A percentile compares a stretch with the other conserved stretches of the same genome.
Conservation (phyloP, 2,888 invertebrate species). For the Agonopterix alstromeriana region DNA sequence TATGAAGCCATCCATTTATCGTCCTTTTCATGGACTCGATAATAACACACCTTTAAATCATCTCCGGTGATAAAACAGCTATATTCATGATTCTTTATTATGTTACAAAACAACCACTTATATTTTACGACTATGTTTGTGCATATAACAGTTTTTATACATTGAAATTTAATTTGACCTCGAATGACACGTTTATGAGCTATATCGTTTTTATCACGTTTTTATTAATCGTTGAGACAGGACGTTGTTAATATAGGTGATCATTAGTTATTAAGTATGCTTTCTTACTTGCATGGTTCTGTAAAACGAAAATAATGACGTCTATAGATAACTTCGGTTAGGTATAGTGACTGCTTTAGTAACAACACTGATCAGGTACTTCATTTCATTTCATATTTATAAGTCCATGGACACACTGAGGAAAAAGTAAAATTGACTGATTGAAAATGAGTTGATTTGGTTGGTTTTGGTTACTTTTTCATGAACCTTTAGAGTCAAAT, state of each 20-base stretch:
- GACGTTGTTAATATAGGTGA: constrained; percentile 6
- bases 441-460: no score
- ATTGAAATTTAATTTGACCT: constrained; percentile 26
- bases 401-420: no score
- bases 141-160: constrained; percentile 17
- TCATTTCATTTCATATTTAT: no score
- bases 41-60: constrained; percentile 34
- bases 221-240: constrained; percentile 25
- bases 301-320: no score
- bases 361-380: no score
- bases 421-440: no score
- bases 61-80: constrained; percentile 26
- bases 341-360: no score
- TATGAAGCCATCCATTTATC: constrained; percentile 10
- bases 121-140: constrained; percentile 22
- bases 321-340: no score
- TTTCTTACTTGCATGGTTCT: no score
- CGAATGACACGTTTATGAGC: constrained; percentile 27
- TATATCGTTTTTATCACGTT: constrained; percentile 15
- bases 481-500: no score
- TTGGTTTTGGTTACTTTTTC: no score
- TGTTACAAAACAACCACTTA: constrained; percentile 36
- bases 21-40: constrained; percentile 11
- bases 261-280: no score
- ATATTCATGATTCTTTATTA: constrained; percentile 36